A percentile compares a stretch with the other conserved stretches of the same genome.
phyloP scores from a whole-genome alignment of 35 echinoderm and acorn worm species.

The Apostichopus japonicus region DNA sequence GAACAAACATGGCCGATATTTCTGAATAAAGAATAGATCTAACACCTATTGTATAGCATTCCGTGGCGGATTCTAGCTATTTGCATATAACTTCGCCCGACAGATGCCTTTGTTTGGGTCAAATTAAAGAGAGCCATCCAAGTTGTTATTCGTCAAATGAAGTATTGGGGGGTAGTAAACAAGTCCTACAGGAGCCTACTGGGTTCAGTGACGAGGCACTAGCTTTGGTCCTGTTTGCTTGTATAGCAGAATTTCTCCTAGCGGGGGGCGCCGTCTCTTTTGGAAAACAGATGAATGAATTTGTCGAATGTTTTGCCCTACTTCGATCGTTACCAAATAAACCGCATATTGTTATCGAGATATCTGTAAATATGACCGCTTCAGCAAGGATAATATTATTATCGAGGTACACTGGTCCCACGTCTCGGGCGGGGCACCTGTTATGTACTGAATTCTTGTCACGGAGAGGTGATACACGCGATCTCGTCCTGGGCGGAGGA shows the following conservation, averaged over 20 bases:
- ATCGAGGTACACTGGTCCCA: not conserved
- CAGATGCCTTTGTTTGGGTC: not conserved
- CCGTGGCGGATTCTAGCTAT: slow-evolving; percentile 22
- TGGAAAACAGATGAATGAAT: not conserved
- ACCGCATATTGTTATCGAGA: not conserved
- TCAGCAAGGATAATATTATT: slow-evolving; percentile 29
- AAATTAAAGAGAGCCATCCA: slow-evolving; percentile 15
- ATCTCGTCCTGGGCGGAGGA: not conserved
- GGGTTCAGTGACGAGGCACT: slow-evolving; percentile 14
- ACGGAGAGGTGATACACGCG: not conserved
- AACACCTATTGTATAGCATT: slow-evolving; percentile 38
- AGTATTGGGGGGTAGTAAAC: not conserved
- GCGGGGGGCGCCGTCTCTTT: slow-evolving; percentile 29
- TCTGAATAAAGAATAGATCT: not conserved
- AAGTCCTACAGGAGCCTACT: not conserved
- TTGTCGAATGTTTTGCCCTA: slow-evolving; percentile 37
- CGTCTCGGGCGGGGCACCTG: slow-evolving; percentile 9
- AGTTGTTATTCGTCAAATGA: slow-evolving; percentile 26
- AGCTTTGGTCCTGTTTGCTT: slow-evolving; percentile 1
- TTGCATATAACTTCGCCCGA: slow-evolving; percentile 15
- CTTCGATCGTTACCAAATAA: slow-evolving; percentile 12
- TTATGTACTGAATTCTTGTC: not conserved
- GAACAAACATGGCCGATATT: slow-evolving; percentile 10
- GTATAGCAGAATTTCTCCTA: slow-evolving; percentile 3
- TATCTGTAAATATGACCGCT: slow-evolving; percentile 36